phyloP scores from a whole-genome alignment of 2,797 vertebrate genomes.

The Rhincodon typus region DNA sequence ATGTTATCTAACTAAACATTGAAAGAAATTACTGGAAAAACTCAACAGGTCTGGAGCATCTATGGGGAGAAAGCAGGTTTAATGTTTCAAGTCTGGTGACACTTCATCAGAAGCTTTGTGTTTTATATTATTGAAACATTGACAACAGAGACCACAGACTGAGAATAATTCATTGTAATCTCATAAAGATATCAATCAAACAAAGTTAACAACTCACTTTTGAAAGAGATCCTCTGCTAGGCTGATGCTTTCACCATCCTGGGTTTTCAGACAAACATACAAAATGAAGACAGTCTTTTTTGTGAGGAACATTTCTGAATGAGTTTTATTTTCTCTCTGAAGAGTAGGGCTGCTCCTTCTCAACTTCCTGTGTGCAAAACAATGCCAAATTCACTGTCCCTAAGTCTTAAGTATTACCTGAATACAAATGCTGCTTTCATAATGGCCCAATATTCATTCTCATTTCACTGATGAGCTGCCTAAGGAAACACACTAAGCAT shows the following conservation, averaged over 20 bases:
- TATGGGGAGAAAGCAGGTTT: no score
- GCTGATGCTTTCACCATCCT: not conserved
- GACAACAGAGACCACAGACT: not conserved
- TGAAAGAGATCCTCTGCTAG: not conserved
- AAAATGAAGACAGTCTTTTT: not conserved
- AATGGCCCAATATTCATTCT: not conserved
- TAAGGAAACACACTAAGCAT: not conserved
- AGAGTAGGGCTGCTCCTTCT: not conserved
- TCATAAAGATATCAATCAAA: not conserved
- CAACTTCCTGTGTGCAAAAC: not conserved
- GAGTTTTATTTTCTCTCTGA: not conserved
- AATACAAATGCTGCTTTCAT: not conserved
- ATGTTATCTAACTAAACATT: not conserved
- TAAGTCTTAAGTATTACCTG: not conserved
- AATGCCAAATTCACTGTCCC: not conserved
- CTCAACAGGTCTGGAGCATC: no score
- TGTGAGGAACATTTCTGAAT: not conserved
- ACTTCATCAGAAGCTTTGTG: no score
- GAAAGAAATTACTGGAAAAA: no score
- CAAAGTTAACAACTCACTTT: not conserved
- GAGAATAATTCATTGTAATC: not conserved
- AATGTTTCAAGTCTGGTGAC: no score
- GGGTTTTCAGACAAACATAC: not conserved
- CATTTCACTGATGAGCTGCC: not conserved
- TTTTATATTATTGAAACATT: not conserved